phyloP scores from a whole-genome alignment of 2,113 vertebrate species.

The Erythrocercus mccallii region DNA sequence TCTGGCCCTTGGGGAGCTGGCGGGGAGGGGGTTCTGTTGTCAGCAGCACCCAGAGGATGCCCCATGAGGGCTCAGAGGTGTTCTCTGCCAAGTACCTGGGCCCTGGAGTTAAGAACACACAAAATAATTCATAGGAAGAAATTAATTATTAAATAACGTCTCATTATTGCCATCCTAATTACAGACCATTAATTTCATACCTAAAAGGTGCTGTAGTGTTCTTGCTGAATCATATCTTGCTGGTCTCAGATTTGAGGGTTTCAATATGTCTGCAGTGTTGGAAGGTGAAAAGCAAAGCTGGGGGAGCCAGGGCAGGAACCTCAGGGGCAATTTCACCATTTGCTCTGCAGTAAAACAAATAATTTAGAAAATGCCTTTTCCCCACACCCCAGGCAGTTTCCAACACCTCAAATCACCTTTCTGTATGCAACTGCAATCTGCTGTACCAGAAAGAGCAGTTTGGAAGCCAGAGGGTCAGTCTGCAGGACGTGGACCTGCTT shows the following conservation, averaged over 20 bases:
- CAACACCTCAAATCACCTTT: neutral
- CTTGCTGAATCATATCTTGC: neutral
- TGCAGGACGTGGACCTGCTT: neutral
- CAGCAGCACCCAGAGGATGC: neutral
- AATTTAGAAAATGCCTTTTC: neutral
- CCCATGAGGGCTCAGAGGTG: neutral
- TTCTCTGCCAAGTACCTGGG: neutral
- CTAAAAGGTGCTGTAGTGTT: neutral
- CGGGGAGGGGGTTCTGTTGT: fast-evolving
- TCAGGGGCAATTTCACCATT: neutral
- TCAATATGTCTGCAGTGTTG: neutral
- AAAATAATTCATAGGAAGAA: neutral
- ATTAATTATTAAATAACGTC: slow-evolving; percentile 13
- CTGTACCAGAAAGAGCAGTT: neutral
- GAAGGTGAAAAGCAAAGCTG: neutral
- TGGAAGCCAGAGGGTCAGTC: neutral
- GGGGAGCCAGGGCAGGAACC: neutral
- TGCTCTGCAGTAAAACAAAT: neutral
- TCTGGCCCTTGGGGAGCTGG: neutral
- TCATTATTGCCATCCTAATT: slow-evolving; percentile 15
- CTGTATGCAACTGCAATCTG: neutral
- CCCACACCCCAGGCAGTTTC: fast-evolving
- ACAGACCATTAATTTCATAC: neutral
- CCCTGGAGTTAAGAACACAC: neutral
- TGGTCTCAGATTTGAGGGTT: neutral